These are phyloP conservation scores for Eupeodes corollae DNA, from an alignment of 1,140 invertebrate species.

Conservation along the genomic window DNA sequence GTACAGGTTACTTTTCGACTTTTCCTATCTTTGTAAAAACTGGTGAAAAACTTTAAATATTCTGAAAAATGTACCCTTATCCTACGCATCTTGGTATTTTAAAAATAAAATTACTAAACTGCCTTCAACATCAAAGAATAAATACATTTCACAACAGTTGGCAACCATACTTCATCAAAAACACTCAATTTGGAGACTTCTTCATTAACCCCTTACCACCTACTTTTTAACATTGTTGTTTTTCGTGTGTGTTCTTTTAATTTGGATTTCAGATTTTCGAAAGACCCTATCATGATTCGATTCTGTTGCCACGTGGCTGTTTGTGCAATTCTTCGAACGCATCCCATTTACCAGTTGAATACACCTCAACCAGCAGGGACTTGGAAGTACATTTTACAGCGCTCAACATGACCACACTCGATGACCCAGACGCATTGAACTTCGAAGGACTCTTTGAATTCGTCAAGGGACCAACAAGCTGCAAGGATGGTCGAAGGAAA, in stretches of 20 bases:
- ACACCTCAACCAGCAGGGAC: slow-evolving; percentile 62
- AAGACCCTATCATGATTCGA: slow-evolving; percentile 55
- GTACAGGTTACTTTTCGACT: too few species aligned
- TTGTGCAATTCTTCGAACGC: slow-evolving; percentile 43
- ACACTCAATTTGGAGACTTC: too few species aligned
- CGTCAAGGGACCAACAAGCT: slow-evolving; percentile 50
- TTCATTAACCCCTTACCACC: too few species aligned
- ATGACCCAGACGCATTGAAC: slow-evolving; percentile 71
- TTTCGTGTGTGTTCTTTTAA: neutral
- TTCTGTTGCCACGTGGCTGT: slow-evolving; percentile 50
- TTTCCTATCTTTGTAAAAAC: too few species aligned
- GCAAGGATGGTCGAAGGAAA: slow-evolving; percentile 51
- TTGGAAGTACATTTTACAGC: slow-evolving; percentile 73
- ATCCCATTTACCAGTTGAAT: slow-evolving; percentile 50
- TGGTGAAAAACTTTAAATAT: too few species aligned
- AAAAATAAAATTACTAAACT: too few species aligned
- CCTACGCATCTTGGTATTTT: too few species aligned
- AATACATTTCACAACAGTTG: too few species aligned
- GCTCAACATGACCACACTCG: slow-evolving; percentile 65
- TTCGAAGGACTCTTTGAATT: slow-evolving; percentile 80
- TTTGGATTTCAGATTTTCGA: slow-evolving; percentile 47
- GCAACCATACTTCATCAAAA: too few species aligned
- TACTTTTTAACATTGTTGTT: neutral
- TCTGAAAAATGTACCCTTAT: too few species aligned
- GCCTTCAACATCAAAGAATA: too few species aligned